Base-by-base conservation (phyloP, 2,113 vertebrate genomes). In the Neodontobutis hainanensis region DNA sequence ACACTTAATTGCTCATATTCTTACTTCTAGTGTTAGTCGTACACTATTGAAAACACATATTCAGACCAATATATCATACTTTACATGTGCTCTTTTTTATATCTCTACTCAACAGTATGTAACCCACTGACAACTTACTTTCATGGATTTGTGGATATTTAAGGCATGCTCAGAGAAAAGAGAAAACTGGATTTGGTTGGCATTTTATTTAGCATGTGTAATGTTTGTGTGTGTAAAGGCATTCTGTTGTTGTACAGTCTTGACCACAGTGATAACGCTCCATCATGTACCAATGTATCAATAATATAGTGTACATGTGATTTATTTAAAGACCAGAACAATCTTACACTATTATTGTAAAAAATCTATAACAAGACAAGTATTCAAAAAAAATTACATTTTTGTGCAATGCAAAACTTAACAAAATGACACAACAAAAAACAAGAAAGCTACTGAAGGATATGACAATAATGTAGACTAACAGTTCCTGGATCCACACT, bases 271-370 rank as follows among this genome's bases (percentile, higher is more conserved):
- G 38, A 68, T 57, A 49, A 5, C 42, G 52, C 32, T 38, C 60
- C 19, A 6, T 42, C 32, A 50, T 56, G 19, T 48, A 72, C 44
- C 73, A 52, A 51, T 55, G 52, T n/a, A 73, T 53, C 45, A 65
- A 69, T 50, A 64, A 58, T 68, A 64, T 78, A 42, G 75, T 83
- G 66, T 88, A 91, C 52, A 85, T 86, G 71, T 70, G 53, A 77
- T 90, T 91, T 84, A n/a, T n/a, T n/a, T n/a, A n/a, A 84, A 66
- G 82, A 89, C 88, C 68, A 80, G 65, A 82, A 85, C 76, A 74
- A 86, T 82, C 59, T 85, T 83, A 85, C 73, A 84, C 74, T 77
- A 68, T 75, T 65, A 49, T 77, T 75, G 65, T 83, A 82, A 58
- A 81, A 86, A 91, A 87, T 78, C 71, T 81, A 86, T 77, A 76